These are phyloP conservation scores for Pyrocephalus nanus DNA, from an alignment of 2,797 vertebrate genomes.

Conservation along the genomic window DNA sequence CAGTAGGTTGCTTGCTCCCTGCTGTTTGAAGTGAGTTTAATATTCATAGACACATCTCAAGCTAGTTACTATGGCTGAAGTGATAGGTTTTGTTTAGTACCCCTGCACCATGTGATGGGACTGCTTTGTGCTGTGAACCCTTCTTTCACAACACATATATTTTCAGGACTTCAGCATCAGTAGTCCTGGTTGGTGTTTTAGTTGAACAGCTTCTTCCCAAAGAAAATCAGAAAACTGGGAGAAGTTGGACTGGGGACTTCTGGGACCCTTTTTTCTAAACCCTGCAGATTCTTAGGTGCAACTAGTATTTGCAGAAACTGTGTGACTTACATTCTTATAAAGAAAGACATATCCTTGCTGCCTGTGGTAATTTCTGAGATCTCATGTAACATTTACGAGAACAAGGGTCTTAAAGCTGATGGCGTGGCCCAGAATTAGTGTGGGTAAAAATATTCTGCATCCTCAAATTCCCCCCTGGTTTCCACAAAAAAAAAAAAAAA, in stretches of 20 bases:
- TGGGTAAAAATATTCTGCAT: not conserved
- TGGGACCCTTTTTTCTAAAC: not conserved
- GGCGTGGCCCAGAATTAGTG: not conserved
- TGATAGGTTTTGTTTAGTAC: not conserved
- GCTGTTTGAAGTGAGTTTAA: conserved; percentile 18
- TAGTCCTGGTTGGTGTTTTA: not conserved
- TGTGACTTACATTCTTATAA: not conserved
- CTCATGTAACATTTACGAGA: not conserved
- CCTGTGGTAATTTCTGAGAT: not conserved
- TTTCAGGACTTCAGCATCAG: not conserved
- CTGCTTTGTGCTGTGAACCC: not conserved
- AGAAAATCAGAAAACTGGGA: not conserved
- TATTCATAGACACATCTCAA: not conserved
- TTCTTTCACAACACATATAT: not conserved
- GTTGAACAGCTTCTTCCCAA: not conserved
- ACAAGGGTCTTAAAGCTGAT: not conserved
- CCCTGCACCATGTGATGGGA: not conserved
- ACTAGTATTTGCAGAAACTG: not conserved
- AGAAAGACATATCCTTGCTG: not conserved
- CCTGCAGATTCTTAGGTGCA: not conserved
- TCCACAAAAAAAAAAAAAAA: not conserved
- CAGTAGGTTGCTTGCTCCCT: not conserved
- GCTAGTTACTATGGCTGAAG: not conserved
- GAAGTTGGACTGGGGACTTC: not conserved
- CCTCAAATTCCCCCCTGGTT: not conserved